These are phyloP conservation scores for Pseudolycoriella hygida DNA, from an alignment of 2,888 invertebrate species.

Conservation along the genomic window DNA sequence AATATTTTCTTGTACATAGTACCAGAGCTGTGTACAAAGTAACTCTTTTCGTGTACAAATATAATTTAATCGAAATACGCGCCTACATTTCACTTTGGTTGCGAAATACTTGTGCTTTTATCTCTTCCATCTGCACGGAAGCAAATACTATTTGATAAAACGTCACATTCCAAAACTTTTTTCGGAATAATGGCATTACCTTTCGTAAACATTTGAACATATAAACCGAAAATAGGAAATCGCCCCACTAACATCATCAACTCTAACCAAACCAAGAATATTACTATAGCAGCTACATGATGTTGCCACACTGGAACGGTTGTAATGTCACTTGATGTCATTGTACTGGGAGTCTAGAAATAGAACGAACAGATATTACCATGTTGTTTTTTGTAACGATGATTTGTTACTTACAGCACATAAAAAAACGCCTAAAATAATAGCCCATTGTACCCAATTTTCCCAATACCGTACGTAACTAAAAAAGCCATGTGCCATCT, in stretches of 20 bases:
- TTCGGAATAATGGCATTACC: no score
- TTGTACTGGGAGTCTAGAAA: conserved; percentile 22
- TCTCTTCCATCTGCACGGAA: no score
- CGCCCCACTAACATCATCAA: conserved; percentile 72
- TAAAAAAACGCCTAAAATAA: conserved; percentile 50
- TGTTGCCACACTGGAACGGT: conserved; percentile 48
- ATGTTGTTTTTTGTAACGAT: no score
- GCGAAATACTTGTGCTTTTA: no score
- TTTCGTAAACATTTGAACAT: conserved; percentile 76
- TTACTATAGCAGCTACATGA: conserved; percentile 60
- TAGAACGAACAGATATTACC: neutral
- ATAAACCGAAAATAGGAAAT: conserved; percentile 71
- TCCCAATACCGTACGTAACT: conserved; percentile 68
- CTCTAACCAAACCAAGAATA: conserved; percentile 67
- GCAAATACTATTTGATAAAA: no score
- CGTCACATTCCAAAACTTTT: no score
- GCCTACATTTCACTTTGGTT: no score
- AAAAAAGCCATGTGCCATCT: conserved; percentile 52
- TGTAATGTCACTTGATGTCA: conserved; percentile 18
- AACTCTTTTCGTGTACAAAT: no score
- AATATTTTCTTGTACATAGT: no score
- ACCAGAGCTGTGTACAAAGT: no score
- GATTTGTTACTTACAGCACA: conserved; percentile 37
- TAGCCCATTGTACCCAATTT: conserved; percentile 67
- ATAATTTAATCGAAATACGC: no score